Percentiles rank a stretch among this genome's conserved stretches.
phyloP scores from a whole-genome alignment of 2,888 invertebrate genomes.

The Acrocera orbiculus region DNA sequence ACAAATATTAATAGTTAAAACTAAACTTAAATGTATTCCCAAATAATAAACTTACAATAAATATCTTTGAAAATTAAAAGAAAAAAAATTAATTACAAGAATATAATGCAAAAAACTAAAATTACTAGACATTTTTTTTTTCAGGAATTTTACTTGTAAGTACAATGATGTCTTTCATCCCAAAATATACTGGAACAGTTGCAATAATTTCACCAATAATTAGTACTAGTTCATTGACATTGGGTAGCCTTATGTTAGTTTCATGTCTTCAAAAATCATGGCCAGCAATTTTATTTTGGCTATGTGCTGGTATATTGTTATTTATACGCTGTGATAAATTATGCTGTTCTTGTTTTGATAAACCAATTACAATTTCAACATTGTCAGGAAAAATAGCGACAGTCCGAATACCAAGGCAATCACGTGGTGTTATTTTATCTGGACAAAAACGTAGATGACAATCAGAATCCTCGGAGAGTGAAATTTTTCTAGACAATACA shows the following conservation, averaged over 20 bases:
- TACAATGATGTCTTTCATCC: constrained; percentile 28
- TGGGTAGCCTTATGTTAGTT: constrained; percentile 22
- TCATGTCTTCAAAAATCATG: constrained; percentile 26
- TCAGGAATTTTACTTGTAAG: constrained; percentile 24
- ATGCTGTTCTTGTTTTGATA: constrained; percentile 29
- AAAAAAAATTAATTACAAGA: too few relatives aligned
- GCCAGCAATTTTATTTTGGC: constrained; percentile 28
- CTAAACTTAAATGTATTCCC: too few relatives aligned
- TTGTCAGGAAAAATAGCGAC: constrained; percentile 23
- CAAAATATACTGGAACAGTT: constrained; percentile 26
- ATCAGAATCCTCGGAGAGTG: constrained; percentile 27
- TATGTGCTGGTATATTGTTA: constrained; percentile 22
- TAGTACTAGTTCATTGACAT: constrained; percentile 20
- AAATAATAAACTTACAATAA: too few relatives aligned
- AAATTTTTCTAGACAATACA: constrained; percentile 23
- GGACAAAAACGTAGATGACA: constrained; percentile 27
- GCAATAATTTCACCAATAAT: constrained; percentile 25
- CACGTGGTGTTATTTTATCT: constrained; percentile 22
- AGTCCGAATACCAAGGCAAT: constrained; percentile 26
- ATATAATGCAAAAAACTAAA: too few relatives aligned
- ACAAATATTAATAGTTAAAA: too few relatives aligned
- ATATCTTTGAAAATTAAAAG: too few relatives aligned
- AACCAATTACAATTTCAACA: constrained; percentile 19
- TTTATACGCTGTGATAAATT: constrained; percentile 27
- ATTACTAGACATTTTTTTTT: neutral